Evolutionary conservation across 2,888 invertebrate species (phyloP).

Genomic region (Sialis fuliginosa): DNA sequence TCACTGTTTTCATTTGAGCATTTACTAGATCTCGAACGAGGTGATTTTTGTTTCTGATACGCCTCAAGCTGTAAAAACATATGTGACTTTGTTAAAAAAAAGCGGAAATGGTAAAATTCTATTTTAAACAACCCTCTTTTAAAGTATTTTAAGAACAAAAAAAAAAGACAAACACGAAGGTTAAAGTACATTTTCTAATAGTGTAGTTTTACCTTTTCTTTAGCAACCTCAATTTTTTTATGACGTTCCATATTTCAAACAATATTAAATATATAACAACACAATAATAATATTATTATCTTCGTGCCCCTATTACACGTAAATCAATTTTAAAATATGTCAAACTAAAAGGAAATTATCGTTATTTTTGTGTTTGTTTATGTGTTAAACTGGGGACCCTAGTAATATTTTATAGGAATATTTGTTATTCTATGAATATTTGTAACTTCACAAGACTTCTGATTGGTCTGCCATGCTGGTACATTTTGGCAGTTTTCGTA

Average conservation of each 20-base stretch:
- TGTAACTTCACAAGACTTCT: no score
- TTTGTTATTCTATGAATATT: no score
- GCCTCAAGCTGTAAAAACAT: conserved; percentile 9
- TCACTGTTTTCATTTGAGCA: not conserved
- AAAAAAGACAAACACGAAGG: not conserved
- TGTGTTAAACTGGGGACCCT: no score
- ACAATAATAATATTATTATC: no score
- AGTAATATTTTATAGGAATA: no score
- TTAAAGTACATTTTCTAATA: not conserved
- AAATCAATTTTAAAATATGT: no score
- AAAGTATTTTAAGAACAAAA: not conserved
- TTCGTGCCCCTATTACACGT: no score
- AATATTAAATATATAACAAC: no score
- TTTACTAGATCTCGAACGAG: not conserved
- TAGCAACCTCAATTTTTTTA: conserved; percentile 10
- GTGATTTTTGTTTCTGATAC: conserved; percentile 8
- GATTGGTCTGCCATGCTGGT: no score
- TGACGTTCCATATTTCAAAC: conserved; percentile 4
- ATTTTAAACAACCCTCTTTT: not conserved
- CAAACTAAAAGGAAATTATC: no score
- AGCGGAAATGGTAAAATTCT: not conserved
- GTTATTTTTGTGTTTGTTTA: no score
- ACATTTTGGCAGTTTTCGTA: no score
- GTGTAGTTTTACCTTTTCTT: conserved; percentile 9
- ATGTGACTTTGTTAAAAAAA: not conserved